Conservation (phyloP, 1,140 invertebrate species). For the Mizuhopecten yessoensis region DNA sequence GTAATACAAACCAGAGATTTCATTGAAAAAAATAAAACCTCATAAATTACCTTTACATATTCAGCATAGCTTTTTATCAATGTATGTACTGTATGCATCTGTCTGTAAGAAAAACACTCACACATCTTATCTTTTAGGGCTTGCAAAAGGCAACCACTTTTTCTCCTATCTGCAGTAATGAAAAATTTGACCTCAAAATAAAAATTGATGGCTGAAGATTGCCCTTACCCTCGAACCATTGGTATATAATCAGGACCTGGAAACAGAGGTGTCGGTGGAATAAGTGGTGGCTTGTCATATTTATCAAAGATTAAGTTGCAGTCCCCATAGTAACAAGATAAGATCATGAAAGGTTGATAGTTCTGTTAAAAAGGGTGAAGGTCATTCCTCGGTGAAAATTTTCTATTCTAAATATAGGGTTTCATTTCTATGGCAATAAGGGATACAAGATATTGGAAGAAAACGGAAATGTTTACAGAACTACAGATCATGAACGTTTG, state of each 20-base stretch:
- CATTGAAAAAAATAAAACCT: background rate
- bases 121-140: background rate
- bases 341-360: background rate
- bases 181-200: background rate
- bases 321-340: background rate
- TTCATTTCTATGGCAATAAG: background rate
- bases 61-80: background rate
- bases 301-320: background rate
- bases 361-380: background rate
- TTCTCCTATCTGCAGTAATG: background rate
- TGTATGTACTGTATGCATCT: background rate
- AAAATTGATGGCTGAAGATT: background rate
- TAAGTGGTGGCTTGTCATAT: background rate
- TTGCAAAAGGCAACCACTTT: background rate
- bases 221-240: background rate
- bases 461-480: slow-evolving; percentile 32
- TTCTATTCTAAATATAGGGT: background rate
- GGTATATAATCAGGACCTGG: background rate
- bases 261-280: background rate
- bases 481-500: background rate
- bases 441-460: background rate
- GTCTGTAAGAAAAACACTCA: background rate
- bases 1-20: background rate
- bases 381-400: background rate
- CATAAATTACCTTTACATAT: background rate